These are phyloP conservation scores for Muscicapa adusta DNA, from an alignment of 2,113 vertebrate species.

Conservation along the genomic window DNA sequence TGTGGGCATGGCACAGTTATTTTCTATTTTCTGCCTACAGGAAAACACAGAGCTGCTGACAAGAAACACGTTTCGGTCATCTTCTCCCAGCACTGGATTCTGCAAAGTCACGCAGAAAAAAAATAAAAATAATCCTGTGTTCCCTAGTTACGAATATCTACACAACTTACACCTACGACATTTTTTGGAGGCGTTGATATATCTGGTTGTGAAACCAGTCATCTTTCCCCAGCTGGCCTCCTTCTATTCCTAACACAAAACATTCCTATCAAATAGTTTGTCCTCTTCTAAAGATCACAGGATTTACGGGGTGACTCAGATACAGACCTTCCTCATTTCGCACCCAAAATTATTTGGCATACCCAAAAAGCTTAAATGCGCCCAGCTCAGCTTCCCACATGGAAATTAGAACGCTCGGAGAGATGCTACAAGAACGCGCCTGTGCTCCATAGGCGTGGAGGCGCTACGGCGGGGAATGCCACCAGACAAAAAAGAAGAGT, in stretches of 20 bases:
- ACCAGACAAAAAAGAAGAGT: background rate
- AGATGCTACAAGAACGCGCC: background rate
- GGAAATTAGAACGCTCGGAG: background rate
- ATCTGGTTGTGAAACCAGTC: background rate
- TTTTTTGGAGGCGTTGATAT: background rate
- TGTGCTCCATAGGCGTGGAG: rapidly evolving
- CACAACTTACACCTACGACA: too few species aligned
- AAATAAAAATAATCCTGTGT: rapidly evolving
- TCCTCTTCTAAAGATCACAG: background rate
- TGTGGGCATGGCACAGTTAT: rapidly evolving
- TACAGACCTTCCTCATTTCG: rapidly evolving
- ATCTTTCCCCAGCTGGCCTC: background rate
- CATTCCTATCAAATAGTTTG: background rate
- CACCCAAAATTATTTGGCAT: background rate
- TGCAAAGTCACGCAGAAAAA: background rate
- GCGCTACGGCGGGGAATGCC: rapidly evolving
- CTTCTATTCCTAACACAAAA: rapidly evolving
- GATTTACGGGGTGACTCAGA: background rate
- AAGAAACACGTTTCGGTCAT: background rate
- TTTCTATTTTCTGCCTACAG: background rate
- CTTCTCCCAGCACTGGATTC: background rate
- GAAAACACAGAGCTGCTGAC: background rate
- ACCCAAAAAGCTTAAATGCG: rapidly evolving
- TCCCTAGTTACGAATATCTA: background rate
- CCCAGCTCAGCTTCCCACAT: rapidly evolving